Evolutionary conservation across 37 sponge, comb jelly and placozoan species (phyloP).

Genomic region (Ephydatia muelleri): DNA sequence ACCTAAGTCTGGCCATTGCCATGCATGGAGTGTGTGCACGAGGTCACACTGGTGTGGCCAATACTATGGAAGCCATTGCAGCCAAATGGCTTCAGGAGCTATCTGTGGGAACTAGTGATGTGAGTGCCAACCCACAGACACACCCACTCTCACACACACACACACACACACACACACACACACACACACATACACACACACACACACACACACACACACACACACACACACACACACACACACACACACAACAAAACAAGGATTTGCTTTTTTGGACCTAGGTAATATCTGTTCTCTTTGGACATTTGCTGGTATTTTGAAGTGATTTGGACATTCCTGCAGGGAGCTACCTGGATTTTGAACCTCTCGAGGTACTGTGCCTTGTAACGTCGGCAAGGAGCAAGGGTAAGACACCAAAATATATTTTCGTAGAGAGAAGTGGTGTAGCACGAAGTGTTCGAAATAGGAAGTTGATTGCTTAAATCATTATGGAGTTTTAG

Average conservation of each 20-base stretch:
- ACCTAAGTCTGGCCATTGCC: slow-evolving; percentile 22
- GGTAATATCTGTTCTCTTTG: neutral
- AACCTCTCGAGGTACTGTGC: too few species aligned
- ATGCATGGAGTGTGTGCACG: neutral
- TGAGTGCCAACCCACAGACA: neutral
- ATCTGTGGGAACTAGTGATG: neutral
- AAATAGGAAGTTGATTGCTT: too few species aligned
- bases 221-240: too few species aligned
- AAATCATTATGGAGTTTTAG: too few species aligned
- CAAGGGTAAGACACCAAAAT: too few species aligned
- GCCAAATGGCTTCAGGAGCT: slow-evolving; percentile 43
- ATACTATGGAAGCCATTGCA: slow-evolving; percentile 28
- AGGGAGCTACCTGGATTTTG: neutral
- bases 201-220: neutral
- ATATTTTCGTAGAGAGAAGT: too few species aligned
- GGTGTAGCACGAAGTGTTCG: too few species aligned
- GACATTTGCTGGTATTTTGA: neutral
- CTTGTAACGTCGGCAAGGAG: too few species aligned
- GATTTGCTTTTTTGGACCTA: too few species aligned
- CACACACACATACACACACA: neutral
- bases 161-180: too few species aligned
- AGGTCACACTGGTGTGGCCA: neutral
- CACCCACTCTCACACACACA: neutral
- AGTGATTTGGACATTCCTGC: too few species aligned
- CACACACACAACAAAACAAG: too few species aligned